Base-by-base conservation (phyloP, 1,140 invertebrate species). In the Philotrypesis tridentata region DNA sequence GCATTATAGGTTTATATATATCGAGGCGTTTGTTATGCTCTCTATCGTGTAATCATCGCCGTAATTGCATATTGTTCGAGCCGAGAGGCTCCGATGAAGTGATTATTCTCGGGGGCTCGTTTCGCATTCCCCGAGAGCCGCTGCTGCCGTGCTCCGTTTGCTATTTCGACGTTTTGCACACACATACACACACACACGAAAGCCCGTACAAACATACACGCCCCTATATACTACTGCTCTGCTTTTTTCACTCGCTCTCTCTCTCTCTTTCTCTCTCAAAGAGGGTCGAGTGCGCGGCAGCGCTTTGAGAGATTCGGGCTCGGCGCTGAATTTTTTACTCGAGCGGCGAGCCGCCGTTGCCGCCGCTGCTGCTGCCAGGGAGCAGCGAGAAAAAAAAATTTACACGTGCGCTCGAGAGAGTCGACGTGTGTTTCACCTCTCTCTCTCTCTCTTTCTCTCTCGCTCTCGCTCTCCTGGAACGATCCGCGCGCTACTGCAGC, bases 1-100 rank as follows among this genome's bases (percentile, higher is more conserved):
- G n/a, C n/a, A 43, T 74, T 74, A 74, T n/a, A 4, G 33, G 37
- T 3, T 33, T 17, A 55, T 43, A 43, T 43, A 43, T 37, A 37
- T 37, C n/a, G 33, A 43, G 6, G 40, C 11, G 12, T 43, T 21
- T n/a, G 21, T 11, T 7, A 23, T 17, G 12, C 12, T 23, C 2
- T 65, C 27, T 65, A 65, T 65, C 61, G 61, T 11, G 68, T 70
- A 70, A 70, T 70, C 68, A 25, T 23, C 67, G 17, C 31, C 70
- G 23, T 48, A 48, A 72, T 72, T 72, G 70, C 48, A 72, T 72
- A 72, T 72, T 72, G 70, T 72, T 74, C 7, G 0, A 33, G 17
- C n/a, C 71, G 61, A 29, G 12, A 31, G n/a, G 74, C 70, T 80
- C 70, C 70, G 84, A 85, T 85, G 79, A 83, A 85, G 82, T 80